Percentiles rank a stretch among this genome's conserved stretches.
Evolutionary conservation across 1,140 invertebrate species (phyloP).

Genomic region (Drosophila pallidifrons): DNA sequence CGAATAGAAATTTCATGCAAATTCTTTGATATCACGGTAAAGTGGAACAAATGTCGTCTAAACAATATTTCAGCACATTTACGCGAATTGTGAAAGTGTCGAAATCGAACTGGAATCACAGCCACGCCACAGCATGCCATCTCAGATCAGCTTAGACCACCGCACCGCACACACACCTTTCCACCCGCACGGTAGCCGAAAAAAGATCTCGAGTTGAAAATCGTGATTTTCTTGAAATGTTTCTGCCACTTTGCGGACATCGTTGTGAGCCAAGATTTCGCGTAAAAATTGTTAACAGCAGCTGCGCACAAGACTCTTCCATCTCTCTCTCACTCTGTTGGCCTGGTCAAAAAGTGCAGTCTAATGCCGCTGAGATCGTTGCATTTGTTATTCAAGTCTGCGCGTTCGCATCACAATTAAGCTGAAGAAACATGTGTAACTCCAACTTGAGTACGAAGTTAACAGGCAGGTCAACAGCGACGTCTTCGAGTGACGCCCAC

Average conservation of each 20-base stretch:
- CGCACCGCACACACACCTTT: neutral
- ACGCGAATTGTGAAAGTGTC: slow-evolving; percentile 53
- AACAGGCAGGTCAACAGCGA: slow-evolving; percentile 41
- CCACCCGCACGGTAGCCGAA: slow-evolving; percentile 30
- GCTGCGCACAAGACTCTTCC: slow-evolving; percentile 19
- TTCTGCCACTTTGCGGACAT: slow-evolving; percentile 61
- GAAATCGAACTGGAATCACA: slow-evolving; percentile 13
- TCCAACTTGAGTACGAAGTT: slow-evolving; percentile 18
- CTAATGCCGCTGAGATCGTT: slow-evolving; percentile 26
- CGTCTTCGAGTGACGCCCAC: slow-evolving; percentile 39
- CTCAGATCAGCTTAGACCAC: neutral
- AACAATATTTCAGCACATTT: slow-evolving; percentile 18
- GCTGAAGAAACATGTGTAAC: slow-evolving; percentile 51
- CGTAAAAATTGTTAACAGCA: slow-evolving; percentile 57
- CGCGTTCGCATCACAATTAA: slow-evolving; percentile 40
- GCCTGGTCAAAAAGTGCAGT: slow-evolving; percentile 17
- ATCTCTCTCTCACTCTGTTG: neutral
- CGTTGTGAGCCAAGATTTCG: slow-evolving; percentile 37
- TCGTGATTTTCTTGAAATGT: slow-evolving; percentile 77
- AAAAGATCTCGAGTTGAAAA: slow-evolving; percentile 62
- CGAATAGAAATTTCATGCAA: slow-evolving; percentile 42
- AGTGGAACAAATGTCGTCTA: slow-evolving; percentile 53
- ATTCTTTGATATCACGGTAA: slow-evolving; percentile 49
- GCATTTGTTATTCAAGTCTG: slow-evolving; percentile 49
- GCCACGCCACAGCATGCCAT: slow-evolving; percentile 28